Evolutionary conservation across 2,113 vertebrate species (phyloP), one percentile per base, ranked within the genome.

Genomic region (Aepyceros melampus): DNA sequence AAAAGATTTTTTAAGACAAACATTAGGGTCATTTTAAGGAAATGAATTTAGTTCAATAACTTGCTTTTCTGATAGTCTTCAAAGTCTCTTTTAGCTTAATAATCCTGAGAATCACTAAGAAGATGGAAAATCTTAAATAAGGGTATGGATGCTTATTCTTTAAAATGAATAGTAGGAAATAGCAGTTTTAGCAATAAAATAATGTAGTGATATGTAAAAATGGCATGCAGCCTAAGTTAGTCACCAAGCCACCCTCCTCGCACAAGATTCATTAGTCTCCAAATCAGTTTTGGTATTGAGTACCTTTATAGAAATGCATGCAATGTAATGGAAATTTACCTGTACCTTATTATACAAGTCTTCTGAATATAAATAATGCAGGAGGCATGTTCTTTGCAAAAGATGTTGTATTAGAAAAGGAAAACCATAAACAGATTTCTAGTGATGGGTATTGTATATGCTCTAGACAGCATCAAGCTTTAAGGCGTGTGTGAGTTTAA

Each of bases 321-420:
- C 95, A 92, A 83, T 53, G 85, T 94, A 67, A 93, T 95, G 16
- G 91, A 95, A 87, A 87, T 97, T 55, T 95, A 97, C 58, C 55
- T 84, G 29, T 64, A 47, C 90, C 58, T 98, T 96, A 96, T 98
- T 98, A 96, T 94, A 51, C 92, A 97, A 98, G 62, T 87, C 64
- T 92, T 49, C 82, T 1, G 43, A 43, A 97, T 98, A 98, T 98
- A 98, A 98, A 98, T 98, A 97, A 97, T 95, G 33, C 36, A 98
- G 47, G 8, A 96, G 27, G 60, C 19, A 53, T 43, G 96, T 98
- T 97, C 45, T 96, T 93, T 45, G 87, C 17, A 67, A 98, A 53
- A 43, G 60, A 97, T 55, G 93, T 96, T 92, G 4, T 95, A 89
- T 96, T 98, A 89, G 96, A 97, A 97, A 96, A 94, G 74, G 84